Conservation (phyloP, 2,888 invertebrate genomes). For the Eustalomyia histrio region DNA sequence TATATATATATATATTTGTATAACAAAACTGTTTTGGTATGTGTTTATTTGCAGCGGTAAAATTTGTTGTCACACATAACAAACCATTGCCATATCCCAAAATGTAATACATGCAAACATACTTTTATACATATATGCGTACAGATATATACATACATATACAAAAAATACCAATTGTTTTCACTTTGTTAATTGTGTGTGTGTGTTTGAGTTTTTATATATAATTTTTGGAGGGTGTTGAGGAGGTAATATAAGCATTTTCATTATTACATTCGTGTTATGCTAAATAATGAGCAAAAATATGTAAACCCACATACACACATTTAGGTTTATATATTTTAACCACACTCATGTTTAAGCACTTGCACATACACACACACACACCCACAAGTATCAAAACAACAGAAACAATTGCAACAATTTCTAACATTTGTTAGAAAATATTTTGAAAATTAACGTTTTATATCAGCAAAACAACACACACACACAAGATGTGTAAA, state of each 20-base stretch:
- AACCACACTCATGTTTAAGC: neutral
- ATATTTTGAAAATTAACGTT: constrained; percentile 53
- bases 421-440: constrained; percentile 45
- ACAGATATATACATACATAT: neutral
- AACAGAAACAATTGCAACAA: constrained; percentile 11
- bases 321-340: neutral
- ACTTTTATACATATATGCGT: neutral
- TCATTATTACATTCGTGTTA: constrained; percentile 57
- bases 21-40: constrained; percentile 38
- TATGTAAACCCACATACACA: constrained; percentile 38
- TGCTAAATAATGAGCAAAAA: constrained; percentile 61
- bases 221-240: neutral
- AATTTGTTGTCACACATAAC: constrained; percentile 51
- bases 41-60: constrained; percentile 60
- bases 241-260: constrained; percentile 25
- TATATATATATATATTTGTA: constrained; percentile 3
- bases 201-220: constrained; percentile 1
- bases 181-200: constrained; percentile 2
- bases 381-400: neutral
- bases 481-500: constrained; percentile 7
- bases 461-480: neutral
- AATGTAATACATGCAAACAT: neutral
- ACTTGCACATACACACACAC: neutral
- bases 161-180: neutral
- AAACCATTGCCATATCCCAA: constrained; percentile 28